Percentiles rank a stretch among this genome's conserved stretches.
Evolutionary conservation across 1,140 invertebrate species (phyloP).

Genomic region (Trichonephila clavipes): DNA sequence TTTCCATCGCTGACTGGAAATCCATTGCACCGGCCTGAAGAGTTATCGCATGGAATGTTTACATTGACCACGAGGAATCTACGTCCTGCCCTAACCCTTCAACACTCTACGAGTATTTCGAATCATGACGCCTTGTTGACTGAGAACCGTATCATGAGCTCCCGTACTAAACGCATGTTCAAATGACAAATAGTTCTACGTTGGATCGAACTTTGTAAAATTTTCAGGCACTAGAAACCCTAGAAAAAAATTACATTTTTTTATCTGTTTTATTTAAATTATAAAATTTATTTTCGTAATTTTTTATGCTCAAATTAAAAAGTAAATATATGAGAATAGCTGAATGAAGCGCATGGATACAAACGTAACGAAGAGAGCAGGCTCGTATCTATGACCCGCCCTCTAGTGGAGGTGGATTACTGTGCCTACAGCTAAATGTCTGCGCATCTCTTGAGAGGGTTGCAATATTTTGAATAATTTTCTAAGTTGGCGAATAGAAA

Average conservation of each 20-base stretch:
- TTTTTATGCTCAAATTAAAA: background rate
- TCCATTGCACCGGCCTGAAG: slow-evolving; percentile 85
- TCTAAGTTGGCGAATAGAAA: slow-evolving; percentile 48
- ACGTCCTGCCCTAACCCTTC: slow-evolving; percentile 68
- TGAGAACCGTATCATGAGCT: slow-evolving; percentile 67
- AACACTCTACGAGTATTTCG: slow-evolving; percentile 70
- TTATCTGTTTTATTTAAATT: background rate
- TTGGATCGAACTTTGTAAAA: background rate
- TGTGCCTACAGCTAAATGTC: slow-evolving; percentile 46
- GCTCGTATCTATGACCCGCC: slow-evolving; percentile 70
- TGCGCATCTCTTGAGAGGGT: slow-evolving; percentile 31
- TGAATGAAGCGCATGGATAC: slow-evolving; percentile 76
- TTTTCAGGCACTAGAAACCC: background rate
- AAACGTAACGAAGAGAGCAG: slow-evolving; percentile 56
- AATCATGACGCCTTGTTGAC: slow-evolving; percentile 76
- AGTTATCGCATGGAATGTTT: slow-evolving; percentile 73
- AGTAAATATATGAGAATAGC: slow-evolving; percentile 63
- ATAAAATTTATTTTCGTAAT: background rate
- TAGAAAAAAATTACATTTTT: background rate
- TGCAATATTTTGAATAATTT: slow-evolving; percentile 56
- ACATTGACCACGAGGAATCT: slow-evolving; percentile 74
- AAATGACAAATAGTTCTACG: slow-evolving; percentile 48
- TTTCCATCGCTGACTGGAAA: slow-evolving; percentile 98
- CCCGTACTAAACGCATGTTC: slow-evolving; percentile 73
- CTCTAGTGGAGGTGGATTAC: slow-evolving; percentile 64